Percentiles rank a stretch among this genome's conserved stretches.
Evolutionary conservation across 2,113 vertebrate genomes (phyloP).

Genomic region (Menidia beryllina): DNA sequence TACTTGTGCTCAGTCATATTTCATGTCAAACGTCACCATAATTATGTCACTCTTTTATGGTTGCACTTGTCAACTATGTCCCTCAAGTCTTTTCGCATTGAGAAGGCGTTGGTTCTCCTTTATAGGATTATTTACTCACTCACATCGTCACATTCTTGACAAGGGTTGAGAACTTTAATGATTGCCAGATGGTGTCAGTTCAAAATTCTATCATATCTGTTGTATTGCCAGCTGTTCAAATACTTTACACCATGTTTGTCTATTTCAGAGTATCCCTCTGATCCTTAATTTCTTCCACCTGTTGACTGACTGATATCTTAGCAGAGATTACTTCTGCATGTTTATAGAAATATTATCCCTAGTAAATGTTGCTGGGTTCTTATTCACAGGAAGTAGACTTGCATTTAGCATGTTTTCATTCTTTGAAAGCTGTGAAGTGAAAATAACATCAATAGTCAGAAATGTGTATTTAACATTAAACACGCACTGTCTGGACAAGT

Average conservation of each 20-base stretch:
- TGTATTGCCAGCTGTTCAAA: conserved; percentile 15
- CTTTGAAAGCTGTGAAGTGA: not conserved
- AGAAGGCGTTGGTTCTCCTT: not conserved
- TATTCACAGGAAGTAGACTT: not conserved
- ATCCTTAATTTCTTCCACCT: conserved; percentile 11
- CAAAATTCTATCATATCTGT: not conserved
- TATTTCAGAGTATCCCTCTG: conserved; percentile 27
- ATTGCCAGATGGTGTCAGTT: not conserved
- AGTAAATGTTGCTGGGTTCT: not conserved
- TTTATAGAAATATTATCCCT: not conserved
- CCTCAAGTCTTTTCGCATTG: not conserved
- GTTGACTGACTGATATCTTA: not conserved
- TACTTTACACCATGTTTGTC: not conserved
- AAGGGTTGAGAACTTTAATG: not conserved
- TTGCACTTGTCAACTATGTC: not conserved
- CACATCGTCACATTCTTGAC: not conserved
- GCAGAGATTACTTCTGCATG: not conserved
- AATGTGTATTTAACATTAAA: not conserved
- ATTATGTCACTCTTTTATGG: not conserved
- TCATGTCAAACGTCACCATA: conserved; percentile 4
- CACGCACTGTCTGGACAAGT: not conserved
- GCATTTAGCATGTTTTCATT: not conserved
- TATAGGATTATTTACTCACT: not conserved
- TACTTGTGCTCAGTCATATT: not conserved
- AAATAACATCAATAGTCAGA: not conserved